These are phyloP conservation scores for Taxidea taxus DNA, from an alignment of 2,113 vertebrate genomes.

Conservation along the genomic window DNA sequence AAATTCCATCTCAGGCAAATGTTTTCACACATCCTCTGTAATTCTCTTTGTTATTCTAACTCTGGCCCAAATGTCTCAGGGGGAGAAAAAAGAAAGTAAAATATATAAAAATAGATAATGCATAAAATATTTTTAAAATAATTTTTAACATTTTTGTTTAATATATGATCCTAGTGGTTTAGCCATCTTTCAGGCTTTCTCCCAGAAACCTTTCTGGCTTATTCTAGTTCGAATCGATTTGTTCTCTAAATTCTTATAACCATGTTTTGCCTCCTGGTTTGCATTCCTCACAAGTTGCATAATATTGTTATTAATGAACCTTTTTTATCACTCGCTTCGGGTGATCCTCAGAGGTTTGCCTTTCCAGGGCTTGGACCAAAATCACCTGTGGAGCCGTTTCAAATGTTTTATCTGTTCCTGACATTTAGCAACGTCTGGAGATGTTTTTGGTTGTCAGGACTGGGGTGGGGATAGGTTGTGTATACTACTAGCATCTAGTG, in stretches of 20 bases:
- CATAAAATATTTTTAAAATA: not conserved
- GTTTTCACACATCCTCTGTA: not conserved
- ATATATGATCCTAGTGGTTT: not conserved
- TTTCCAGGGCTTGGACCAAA: not conserved
- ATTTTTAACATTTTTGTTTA: not conserved
- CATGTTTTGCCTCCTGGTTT: not conserved
- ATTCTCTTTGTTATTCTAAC: not conserved
- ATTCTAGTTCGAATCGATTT: not conserved
- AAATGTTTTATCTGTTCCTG: not conserved
- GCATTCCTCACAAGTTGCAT: not conserved
- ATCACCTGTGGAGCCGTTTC: not conserved
- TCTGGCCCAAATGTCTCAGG: not conserved
- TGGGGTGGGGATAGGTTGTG: not conserved
- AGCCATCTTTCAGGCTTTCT: not conserved
- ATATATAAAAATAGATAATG: not conserved
- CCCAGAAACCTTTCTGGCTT: not conserved
- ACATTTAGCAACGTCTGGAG: not conserved
- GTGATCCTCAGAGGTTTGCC: not conserved
- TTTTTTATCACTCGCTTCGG: not conserved
- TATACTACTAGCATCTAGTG: not conserved
- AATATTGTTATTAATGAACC: not conserved
- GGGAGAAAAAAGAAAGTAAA: not conserved
- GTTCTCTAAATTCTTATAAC: not conserved
- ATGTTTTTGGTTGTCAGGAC: not conserved
- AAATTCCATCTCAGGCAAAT: slow-evolving; percentile 5